Conservation (phyloP, 2,797 vertebrate species). For the Acanthiza pusilla region DNA sequence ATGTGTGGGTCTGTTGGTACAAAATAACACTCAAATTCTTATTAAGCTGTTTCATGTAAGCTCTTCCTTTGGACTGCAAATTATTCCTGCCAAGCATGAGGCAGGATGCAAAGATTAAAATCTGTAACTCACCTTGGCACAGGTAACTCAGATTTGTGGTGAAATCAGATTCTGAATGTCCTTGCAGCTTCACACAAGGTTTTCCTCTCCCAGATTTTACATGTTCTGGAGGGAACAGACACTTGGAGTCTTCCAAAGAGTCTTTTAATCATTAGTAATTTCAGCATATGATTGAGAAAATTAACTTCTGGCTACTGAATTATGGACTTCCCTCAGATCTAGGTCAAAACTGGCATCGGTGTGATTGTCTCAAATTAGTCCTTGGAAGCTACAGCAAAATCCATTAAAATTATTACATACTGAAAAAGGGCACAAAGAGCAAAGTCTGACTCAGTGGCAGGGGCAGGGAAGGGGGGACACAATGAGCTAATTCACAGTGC, state of each 20-base stretch:
- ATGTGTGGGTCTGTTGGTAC: not conserved
- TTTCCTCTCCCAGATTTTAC: not conserved
- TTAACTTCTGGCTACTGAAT: not conserved
- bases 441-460: not conserved
- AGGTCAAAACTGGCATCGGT: not conserved
- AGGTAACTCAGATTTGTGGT: not conserved
- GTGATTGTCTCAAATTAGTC: not conserved
- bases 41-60: not conserved
- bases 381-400: not conserved
- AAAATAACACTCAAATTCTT: not conserved
- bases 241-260: not conserved
- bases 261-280: not conserved
- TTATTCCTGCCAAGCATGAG: not conserved
- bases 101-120: not conserved
- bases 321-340: not conserved
- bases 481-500: not conserved
- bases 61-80: not conserved
- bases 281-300: not conserved
- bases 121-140: not conserved
- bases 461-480: not conserved
- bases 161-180: not conserved
- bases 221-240: not conserved
- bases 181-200: not conserved
- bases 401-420: not conserved
- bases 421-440: not conserved